phyloP scores from a whole-genome alignment of 2,888 invertebrate genomes.

The Stramonita haemastoma region DNA sequence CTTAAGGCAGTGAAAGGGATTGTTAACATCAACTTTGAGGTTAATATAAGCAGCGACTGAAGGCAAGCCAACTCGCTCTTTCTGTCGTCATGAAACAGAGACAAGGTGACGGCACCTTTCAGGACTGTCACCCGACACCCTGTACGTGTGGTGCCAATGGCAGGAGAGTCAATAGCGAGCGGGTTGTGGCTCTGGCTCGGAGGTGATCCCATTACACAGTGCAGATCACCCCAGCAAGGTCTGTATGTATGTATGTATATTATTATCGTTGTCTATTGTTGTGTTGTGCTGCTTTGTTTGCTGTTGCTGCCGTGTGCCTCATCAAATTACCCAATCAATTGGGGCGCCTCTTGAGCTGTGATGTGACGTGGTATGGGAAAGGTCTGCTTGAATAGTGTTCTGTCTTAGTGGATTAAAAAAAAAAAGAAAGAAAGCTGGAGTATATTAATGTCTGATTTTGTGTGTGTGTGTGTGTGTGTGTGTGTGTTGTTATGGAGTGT shows the following conservation, averaged over 20 bases:
- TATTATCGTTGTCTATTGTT: too few species aligned
- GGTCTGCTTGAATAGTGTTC: too few species aligned
- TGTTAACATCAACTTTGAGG: too few species aligned
- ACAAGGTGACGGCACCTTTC: neutral
- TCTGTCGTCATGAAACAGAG: too few species aligned
- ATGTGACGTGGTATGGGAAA: neutral
- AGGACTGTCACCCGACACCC: neutral
- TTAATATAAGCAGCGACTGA: too few species aligned
- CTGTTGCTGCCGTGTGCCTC: neutral
- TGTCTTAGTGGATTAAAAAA: too few species aligned
- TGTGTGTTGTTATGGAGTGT: too few species aligned
- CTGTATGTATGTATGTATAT: too few species aligned
- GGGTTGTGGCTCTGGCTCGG: neutral
- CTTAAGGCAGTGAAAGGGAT: too few species aligned
- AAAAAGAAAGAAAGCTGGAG: too few species aligned
- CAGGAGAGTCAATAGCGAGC: neutral
- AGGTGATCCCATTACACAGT: neutral
- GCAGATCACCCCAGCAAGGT: neutral
- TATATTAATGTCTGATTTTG: neutral
- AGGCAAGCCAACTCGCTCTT: too few species aligned
- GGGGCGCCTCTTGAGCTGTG: neutral
- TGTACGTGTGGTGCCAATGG: neutral
- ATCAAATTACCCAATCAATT: conserved; percentile 4
- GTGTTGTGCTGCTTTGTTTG: too few species aligned
- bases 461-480: neutral